These are phyloP conservation scores for Heterotilapia buettikoferi DNA, from an alignment of 2,113 vertebrate species.

Conservation along the genomic window DNA sequence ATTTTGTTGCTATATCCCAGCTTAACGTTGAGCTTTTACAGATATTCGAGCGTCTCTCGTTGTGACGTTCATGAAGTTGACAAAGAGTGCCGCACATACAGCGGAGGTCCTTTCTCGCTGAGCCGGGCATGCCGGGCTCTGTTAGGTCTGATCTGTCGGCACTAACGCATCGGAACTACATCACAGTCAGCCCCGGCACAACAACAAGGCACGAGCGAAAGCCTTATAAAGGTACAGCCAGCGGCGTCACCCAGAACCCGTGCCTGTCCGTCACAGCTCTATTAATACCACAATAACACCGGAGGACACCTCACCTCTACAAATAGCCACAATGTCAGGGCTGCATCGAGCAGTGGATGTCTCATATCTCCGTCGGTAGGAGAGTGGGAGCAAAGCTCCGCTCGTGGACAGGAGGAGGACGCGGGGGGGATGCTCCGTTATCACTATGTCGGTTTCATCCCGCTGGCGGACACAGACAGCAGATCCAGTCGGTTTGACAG, in stretches of 20 bases:
- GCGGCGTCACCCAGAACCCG: background rate
- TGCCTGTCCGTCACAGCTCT: background rate
- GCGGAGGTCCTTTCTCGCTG: fast-evolving
- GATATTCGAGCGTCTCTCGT: background rate
- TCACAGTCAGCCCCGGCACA: background rate
- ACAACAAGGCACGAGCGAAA: background rate
- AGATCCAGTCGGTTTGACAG: background rate
- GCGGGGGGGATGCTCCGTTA: background rate
- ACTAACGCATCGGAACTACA: background rate
- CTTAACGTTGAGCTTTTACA: background rate
- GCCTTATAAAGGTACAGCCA: background rate
- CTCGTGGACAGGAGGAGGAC: background rate
- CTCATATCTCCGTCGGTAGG: conserved; percentile 46
- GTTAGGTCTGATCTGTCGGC: background rate
- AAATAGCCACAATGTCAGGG: conserved; percentile 52
- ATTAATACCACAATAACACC: background rate
- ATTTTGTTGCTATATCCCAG: background rate
- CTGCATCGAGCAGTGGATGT: conserved; percentile 21
- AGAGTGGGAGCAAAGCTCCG: background rate
- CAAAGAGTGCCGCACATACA: fast-evolving
- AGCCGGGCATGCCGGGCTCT: background rate
- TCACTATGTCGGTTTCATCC: conserved; percentile 20
- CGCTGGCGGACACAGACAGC: background rate
- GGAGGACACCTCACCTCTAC: conserved; percentile 59
- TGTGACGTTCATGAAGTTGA: background rate